Base-by-base conservation (phyloP, 2,797 vertebrate species). In the Fistularia tabacaria region DNA sequence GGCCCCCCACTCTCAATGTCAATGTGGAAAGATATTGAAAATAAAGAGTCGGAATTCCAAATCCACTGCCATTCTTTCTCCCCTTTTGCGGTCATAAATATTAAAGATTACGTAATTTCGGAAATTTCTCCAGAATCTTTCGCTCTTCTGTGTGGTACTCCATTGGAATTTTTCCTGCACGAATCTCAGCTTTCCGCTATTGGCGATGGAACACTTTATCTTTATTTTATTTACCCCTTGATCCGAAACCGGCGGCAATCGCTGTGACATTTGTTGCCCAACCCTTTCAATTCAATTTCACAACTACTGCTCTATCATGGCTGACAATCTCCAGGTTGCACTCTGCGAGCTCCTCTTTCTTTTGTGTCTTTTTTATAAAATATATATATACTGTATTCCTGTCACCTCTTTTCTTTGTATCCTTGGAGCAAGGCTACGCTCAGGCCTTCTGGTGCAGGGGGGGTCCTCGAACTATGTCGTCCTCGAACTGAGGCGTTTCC, bases 261-360 rank as follows among this genome's bases (percentile, higher is more conserved):
- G 62, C 82, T 73, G 78, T 88, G 88, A 87, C 87, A 88, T 88
- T 88, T 88, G 85, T 87, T 87, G 84, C 84, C 81, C 86, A 83
- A 79, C 79, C 86, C 79, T 86, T 88, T 87, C 87, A 87, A 88
- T 88, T 88, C 86, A 87, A 88, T 89, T 88, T 87, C 85, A 88
- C 82, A 85, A 88, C 79, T 86, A 83, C 81, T 81, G 82, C 83
- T 82, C 79, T 83, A 86, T 90, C 88, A 73, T 70, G 65, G 74
- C 80, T 79, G 65, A 71, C 66, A 60, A 87, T 89, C 85, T 87
- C 25, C 57, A 58, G 74, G 71, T 76, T 61, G 71, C 43, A 57
- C 76, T 64, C 76, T 45, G 59, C 66, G 71, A 52, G 60, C 56
- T 71, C 55, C 79, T 70, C 76, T 69, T 80, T 62, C 75, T 66